A percentile compares a stretch with the other conserved stretches of the same genome.
Conservation (phyloP, 2,888 invertebrate genomes). For the Lycophotia porphyrea region DNA sequence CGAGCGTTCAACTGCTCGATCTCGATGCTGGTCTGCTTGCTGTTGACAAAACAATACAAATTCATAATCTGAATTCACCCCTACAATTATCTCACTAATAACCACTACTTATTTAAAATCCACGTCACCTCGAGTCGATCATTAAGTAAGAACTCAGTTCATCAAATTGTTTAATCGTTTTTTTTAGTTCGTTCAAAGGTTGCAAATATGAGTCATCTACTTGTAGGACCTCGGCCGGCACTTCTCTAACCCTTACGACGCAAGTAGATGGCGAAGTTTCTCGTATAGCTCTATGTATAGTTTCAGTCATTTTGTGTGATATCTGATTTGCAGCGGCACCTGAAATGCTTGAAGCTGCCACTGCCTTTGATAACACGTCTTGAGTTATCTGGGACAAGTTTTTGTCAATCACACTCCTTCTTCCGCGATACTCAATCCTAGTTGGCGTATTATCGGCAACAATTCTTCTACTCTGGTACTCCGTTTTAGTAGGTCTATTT, state of each 20-base stretch:
- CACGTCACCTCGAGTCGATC: constrained; percentile 91
- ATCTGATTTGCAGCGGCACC: constrained; percentile 71
- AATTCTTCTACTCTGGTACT: constrained; percentile 88
- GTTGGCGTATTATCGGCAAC: constrained; percentile 83
- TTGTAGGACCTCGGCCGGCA: constrained; percentile 78
- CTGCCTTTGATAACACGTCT: constrained; percentile 72
- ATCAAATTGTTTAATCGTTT: constrained; percentile 92
- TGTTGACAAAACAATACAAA: constrained; percentile 80
- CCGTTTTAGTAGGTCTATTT: constrained; percentile 76
- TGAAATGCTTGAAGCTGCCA: constrained; percentile 69
- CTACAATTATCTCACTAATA: neutral
- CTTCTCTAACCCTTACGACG: constrained; percentile 81
- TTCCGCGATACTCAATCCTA: constrained; percentile 75
- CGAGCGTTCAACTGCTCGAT: constrained; percentile 98
- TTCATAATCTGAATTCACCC: constrained; percentile 23
- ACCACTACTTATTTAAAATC: constrained; percentile 8
- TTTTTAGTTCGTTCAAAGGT: constrained; percentile 91
- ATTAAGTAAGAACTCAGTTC: constrained; percentile 90
- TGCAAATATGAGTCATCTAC: constrained; percentile 86
- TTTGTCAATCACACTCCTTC: constrained; percentile 72
- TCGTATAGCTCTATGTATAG: constrained; percentile 75
- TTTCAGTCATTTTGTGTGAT: constrained; percentile 75
- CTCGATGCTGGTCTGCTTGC: constrained; percentile 99
- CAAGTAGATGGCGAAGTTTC: constrained; percentile 81
- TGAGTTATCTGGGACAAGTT: constrained; percentile 73